Conservation (phyloP, 1,140 invertebrate genomes). For the Eumaeus atala region DNA sequence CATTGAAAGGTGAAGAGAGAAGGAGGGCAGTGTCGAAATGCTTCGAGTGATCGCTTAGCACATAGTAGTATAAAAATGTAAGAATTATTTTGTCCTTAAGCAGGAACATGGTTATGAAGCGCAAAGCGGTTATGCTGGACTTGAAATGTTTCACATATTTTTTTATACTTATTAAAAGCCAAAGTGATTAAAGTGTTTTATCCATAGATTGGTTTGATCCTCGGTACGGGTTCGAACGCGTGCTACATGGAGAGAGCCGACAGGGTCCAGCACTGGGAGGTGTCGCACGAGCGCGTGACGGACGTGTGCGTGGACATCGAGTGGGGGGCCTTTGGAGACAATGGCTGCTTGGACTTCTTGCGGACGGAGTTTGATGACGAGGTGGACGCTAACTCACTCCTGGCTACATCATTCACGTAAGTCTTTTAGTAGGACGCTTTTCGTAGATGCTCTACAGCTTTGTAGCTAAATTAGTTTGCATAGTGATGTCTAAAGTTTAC, state of each 20-base stretch:
- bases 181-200: no score
- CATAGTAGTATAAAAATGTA: no score
- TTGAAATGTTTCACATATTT: no score
- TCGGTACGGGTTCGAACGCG: conserved; percentile 95
- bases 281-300: conserved; percentile 32
- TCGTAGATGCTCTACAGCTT: no score
- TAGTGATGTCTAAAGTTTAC: background rate
- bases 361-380: conserved; percentile 88
- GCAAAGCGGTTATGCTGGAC: no score
- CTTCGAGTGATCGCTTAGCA: no score
- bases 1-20: no score
- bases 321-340: conserved; percentile 97
- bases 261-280: conserved; percentile 58
- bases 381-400: conserved; percentile 88
- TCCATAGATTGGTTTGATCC: conserved; percentile 72
- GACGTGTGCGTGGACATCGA: conserved; percentile 94
- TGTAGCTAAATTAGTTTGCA: background rate
- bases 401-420: conserved; percentile 82
- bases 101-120: no score
- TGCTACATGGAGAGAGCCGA: conserved; percentile 92
- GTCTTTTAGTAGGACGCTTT: conserved; percentile 24
- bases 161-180: no score
- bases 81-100: no score
- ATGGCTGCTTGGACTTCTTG: conserved; percentile 87
- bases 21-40: no score